phyloP scores from a whole-genome alignment of 2,797 vertebrate genomes.

The Nyctalus aviator region DNA sequence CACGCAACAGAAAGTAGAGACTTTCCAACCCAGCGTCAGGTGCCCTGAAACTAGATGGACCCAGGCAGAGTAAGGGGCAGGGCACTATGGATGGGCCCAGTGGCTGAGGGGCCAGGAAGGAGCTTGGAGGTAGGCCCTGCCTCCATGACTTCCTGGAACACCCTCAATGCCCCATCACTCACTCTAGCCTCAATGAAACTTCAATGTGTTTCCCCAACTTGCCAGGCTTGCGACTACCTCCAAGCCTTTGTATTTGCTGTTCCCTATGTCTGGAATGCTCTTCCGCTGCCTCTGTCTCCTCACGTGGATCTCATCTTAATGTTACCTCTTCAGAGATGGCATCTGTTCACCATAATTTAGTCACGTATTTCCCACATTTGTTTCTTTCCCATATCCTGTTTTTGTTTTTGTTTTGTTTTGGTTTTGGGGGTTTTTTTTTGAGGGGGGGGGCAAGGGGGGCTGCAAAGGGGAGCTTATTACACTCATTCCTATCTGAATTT shows the following conservation, averaged over 20 bases:
- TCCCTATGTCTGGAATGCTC: neutral
- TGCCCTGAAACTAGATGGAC: neutral
- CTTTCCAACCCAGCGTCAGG: neutral
- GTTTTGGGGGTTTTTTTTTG: neutral
- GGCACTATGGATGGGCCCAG: neutral
- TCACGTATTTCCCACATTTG: neutral
- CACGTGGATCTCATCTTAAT: neutral
- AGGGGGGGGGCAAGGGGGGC: rapidly evolving
- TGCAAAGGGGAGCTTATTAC: neutral
- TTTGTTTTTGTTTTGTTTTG: neutral
- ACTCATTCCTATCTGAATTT: neutral
- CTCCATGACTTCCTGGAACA: neutral
- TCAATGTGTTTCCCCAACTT: neutral
- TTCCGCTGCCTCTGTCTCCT: neutral
- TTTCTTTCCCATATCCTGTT: neutral
- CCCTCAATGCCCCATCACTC: neutral
- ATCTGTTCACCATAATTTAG: neutral
- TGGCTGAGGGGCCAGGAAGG: neutral
- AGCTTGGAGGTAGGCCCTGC: neutral
- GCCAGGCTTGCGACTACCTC: neutral
- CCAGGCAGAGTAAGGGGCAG: neutral
- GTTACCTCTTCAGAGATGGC: neutral
- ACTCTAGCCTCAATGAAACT: neutral
- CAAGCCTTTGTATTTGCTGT: neutral
- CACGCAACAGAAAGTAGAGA: neutral